Base-by-base conservation (phyloP, 2,113 vertebrate genomes). In the Hemichromis elongatus region DNA sequence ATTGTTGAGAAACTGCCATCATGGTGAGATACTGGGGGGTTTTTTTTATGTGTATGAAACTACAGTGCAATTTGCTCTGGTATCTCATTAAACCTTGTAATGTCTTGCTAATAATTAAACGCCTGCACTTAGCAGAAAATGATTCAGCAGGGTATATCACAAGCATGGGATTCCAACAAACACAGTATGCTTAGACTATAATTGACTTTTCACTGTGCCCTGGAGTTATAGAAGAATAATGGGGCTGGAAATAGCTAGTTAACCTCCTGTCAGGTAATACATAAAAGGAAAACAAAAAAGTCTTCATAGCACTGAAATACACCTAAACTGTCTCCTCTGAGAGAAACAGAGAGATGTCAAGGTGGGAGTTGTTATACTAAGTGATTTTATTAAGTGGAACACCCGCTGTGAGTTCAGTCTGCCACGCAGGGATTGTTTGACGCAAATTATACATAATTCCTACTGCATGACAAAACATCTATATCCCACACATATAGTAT, bases 251-350 rank as follows among this genome's bases (percentile, higher is more conserved):
- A 93, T 83, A 93, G 88, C 87, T 94, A 92, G 90, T 95, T 94
- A 94, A 94, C 92, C 93, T 93, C 42, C 86, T 92, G 93, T 93
- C 93, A 94, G 90, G 87, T 94, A 84, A 92, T 86, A 87, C 92
- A 92, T 89, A 83, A 94, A 93, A 93, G 59, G 52, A 92, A 93
- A 93, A 92, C 84, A 91, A 88, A 89, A 68, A 86, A 78, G 88
- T 84, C 63, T 66, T 52, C 35, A 12, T 52, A 70, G 63, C 14
- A 18, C 45, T 42, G 77, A 82, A 90, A 68, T 82, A 59, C 24
- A 91, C 57, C 90, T 80, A 57, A 81, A 63, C 78, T 55, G 83
- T 81, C 77, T 35, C 77, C 77, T 90, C 54, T 37, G 84, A 88
- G 88, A 85, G 59, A 61, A 92, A 85, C 79, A 89, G 57, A 88